Evolutionary conservation across 2,113 vertebrate species (phyloP), one percentile per base, ranked within the genome.

Genomic region (Vulpes lagopus): DNA sequence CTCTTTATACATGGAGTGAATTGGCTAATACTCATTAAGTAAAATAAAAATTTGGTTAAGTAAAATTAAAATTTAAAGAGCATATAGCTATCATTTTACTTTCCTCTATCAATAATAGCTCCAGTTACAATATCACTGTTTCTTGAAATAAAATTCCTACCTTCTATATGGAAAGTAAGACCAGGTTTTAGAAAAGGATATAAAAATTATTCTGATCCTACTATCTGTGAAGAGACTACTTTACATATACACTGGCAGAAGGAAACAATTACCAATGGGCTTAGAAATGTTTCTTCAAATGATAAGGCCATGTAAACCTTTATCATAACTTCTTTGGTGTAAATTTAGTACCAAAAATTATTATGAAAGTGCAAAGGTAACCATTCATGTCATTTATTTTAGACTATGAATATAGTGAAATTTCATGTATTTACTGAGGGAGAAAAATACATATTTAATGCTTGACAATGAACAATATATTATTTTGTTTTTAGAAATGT

Each of bases 401-500:
- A 22, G 3, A 16, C 11, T 64, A 19, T 79, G 27, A 38, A 25
- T 94, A 80, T 38, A 71, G 6, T 78, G 11, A 94, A 10, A 74
- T 15, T 0, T 0, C 11, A 35, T 32, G 6, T 62, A 55, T 81
- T 97, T 57, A 43, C 20, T 60, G 14, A 95, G 8, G 67, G 15
- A 30, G 22, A 87, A 84, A 95, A 55, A 92, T n/a, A 14, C 11
- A 38, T 86, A 10, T 69, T 49, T 91, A 94, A 89, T 81, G 5
- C 3, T 91, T 95, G 16, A 57, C 8, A 10, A 76, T 30, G 67
- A 91, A 25, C 32, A 1, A 60, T 65, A 3, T 22, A 32, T 17
- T 96, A 8, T 86, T 86, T 89, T 76, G 30, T 73, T 87, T 93
- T 95, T 49, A 83, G 51, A 62, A 88, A 87, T 65, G 59, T 32